phyloP scores from a whole-genome alignment of 2,113 vertebrate species.

The Suncus etruscus region DNA sequence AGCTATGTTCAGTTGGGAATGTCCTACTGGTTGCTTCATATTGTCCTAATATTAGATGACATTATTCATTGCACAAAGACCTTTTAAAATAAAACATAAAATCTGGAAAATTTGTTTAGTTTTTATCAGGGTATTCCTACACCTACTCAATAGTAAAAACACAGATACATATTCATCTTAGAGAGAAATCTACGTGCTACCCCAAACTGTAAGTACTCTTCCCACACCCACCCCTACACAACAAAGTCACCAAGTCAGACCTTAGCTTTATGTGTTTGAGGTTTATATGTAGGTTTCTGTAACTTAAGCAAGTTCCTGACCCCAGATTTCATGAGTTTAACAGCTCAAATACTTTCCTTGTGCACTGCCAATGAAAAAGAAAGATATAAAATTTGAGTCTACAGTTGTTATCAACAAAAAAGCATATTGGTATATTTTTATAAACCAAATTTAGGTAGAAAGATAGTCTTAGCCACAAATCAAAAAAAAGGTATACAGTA shows the following conservation, averaged over 20 bases:
- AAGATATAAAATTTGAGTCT: constrained; percentile 18
- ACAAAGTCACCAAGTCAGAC: not conserved
- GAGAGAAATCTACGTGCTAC: not conserved
- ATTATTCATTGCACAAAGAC: not conserved
- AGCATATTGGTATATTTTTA: constrained; percentile 3
- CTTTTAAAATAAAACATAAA: constrained; percentile 22
- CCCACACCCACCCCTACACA: no score
- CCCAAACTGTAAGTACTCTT: not conserved
- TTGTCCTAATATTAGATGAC: not conserved
- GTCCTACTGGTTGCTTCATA: not conserved
- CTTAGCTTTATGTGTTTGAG: not conserved
- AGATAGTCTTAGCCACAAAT: constrained; percentile 13
- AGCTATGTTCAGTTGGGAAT: not conserved
- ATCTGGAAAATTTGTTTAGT: not conserved
- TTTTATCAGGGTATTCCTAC: not conserved
- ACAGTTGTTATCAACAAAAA: constrained; percentile 42
- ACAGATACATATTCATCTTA: not conserved
- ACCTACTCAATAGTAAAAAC: not conserved
- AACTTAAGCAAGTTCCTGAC: not conserved
- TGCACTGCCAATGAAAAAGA: constrained; percentile 33
- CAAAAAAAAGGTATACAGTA: constrained; percentile 15
- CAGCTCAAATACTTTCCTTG: not conserved
- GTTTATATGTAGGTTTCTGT: not conserved
- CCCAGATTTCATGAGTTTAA: not conserved
- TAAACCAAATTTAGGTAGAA: not conserved